These are phyloP conservation scores for Cuniculus paca DNA, from an alignment of 2,797 vertebrate genomes.

Conservation along the genomic window DNA sequence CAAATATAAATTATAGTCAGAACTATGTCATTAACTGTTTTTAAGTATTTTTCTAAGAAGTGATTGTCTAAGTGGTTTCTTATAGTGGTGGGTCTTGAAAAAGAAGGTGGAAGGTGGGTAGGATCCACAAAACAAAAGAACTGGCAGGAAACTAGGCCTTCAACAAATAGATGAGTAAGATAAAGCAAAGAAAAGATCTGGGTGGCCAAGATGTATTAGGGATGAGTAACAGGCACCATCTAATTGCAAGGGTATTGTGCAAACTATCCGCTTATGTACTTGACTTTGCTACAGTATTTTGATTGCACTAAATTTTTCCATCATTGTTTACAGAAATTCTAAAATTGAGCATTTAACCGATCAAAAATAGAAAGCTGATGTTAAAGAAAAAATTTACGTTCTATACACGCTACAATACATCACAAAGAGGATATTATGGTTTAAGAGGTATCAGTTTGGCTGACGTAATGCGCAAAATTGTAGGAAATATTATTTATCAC, in stretches of 20 bases:
- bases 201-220: neutral
- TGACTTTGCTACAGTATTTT: constrained; percentile 15
- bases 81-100: neutral
- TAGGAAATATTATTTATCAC: neutral
- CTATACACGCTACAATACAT: constrained; percentile 60
- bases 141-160: neutral
- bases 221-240: too few species aligned
- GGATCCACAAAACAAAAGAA: neutral
- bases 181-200: neutral
- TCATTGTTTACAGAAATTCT: constrained; percentile 36
- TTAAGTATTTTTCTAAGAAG: constrained; percentile 36
- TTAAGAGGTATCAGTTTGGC: constrained; percentile 1
- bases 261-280: neutral
- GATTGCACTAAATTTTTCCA: constrained; percentile 40
- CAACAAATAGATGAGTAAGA: neutral
- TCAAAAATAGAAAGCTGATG: constrained; percentile 33
- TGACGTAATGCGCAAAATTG: neutral
- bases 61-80: neutral
- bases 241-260: neutral
- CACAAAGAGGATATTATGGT: constrained; percentile 24
- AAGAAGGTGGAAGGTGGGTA: neutral
- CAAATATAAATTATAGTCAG: too few species aligned
- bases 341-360: constrained; percentile 44
- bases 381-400: constrained; percentile 26
- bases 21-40: too few species aligned